These are phyloP conservation scores for Platichthys flesus DNA, from an alignment of 2,113 vertebrate species.

Conservation along the genomic window DNA sequence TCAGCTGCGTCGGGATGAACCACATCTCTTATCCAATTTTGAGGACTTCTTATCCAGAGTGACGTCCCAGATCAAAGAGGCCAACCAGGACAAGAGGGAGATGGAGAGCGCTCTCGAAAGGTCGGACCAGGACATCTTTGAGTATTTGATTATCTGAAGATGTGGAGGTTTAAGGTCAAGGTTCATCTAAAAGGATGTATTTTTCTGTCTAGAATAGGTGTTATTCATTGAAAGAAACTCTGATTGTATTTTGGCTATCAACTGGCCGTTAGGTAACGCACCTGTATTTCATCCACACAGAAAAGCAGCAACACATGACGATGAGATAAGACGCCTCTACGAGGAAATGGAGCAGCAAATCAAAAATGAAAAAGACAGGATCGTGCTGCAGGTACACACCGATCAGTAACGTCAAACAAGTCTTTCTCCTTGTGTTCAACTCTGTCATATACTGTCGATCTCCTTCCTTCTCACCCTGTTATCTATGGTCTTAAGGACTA, in stretches of 20 bases:
- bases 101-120: conserved; percentile 89
- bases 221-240: too few relatives aligned
- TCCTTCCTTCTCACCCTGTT: background rate
- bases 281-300: conserved; percentile 67
- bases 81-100: conserved; percentile 88
- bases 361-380: conserved; percentile 90
- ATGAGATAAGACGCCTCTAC: conserved; percentile 91
- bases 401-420: background rate
- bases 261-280: background rate
- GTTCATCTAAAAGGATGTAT: too few relatives aligned
- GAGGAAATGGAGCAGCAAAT: conserved; percentile 98
- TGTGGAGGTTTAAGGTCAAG: too few relatives aligned
- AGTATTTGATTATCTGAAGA: background rate
- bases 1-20: conserved; percentile 87
- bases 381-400: conserved; percentile 86
- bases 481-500: conserved; percentile 83
- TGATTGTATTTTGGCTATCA: too few relatives aligned
- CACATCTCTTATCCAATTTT: conserved; percentile 89
- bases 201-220: too few relatives aligned
- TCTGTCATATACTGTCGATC: background rate
- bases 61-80: conserved; percentile 89
- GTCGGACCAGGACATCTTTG: conserved; percentile 62
- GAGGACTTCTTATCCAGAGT: conserved; percentile 90
- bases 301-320: conserved; percentile 88
- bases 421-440: background rate